These are phyloP conservation scores for Bergia sp. DNA, from an alignment of 92 coral and sea anemone species.

Conservation along the genomic window DNA sequence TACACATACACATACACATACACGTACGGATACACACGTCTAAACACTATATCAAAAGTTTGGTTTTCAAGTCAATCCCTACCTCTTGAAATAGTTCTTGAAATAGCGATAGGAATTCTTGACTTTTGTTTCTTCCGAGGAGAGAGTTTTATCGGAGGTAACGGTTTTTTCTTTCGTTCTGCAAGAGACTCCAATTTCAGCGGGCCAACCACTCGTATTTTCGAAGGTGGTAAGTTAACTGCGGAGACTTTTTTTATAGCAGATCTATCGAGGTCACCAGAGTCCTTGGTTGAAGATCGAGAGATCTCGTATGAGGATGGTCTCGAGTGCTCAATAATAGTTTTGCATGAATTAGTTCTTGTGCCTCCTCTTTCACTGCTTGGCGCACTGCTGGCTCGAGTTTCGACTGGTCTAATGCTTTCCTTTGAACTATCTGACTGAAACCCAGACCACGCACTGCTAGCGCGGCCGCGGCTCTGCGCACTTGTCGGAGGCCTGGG, in stretches of 20 bases:
- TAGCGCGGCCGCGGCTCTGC: constrained; percentile 41
- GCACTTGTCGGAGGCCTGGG: constrained; percentile 24
- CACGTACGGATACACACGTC: not conserved
- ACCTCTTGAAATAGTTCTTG: constrained; percentile 25
- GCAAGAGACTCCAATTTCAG: constrained; percentile 1
- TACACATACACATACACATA: too few relatives aligned
- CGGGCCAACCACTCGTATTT: constrained; percentile 29
- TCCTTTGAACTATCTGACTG: constrained; percentile 24
- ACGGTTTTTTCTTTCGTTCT: constrained; percentile 5
- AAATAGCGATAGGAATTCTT: not conserved
- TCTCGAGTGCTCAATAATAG: constrained; percentile 43
- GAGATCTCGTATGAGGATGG: constrained; percentile 30
- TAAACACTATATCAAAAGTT: not conserved
- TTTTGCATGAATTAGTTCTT: constrained; percentile 30
- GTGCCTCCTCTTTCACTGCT: not conserved
- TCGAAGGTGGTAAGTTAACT: constrained; percentile 20
- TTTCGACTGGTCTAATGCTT: constrained; percentile 47
- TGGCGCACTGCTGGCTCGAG: constrained; percentile 1
- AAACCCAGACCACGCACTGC: constrained; percentile 56
- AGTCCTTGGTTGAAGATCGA: constrained; percentile 15
- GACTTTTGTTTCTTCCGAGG: constrained; percentile 1
- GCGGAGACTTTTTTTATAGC: constrained; percentile 1
- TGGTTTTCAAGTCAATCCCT: not conserved
- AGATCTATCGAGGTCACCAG: not conserved
- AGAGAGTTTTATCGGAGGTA: constrained; percentile 10